Percentiles rank a stretch among this genome's conserved stretches.
phyloP scores from a whole-genome alignment of 1,140 invertebrate species.

The Aphaenogaster ashmeadi region DNA sequence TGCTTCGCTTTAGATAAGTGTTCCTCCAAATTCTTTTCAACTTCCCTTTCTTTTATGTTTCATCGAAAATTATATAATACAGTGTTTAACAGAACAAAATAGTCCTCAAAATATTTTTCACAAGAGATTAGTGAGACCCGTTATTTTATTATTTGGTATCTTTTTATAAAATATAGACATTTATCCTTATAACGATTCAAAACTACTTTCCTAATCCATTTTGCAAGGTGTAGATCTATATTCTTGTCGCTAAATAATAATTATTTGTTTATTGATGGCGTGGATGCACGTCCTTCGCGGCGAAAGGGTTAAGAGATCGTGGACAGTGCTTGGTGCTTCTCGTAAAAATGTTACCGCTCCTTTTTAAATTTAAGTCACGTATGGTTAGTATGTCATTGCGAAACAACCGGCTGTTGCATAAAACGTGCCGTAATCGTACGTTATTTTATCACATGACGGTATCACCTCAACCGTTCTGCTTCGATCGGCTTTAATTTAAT shows the following conservation, averaged over 20 bases:
- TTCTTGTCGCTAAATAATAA: background rate
- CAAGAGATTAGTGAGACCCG: background rate
- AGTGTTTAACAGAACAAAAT: background rate
- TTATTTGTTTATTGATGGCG: background rate
- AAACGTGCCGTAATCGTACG: conserved; percentile 28
- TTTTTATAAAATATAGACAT: background rate
- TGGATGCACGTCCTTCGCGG: background rate
- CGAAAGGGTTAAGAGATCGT: conserved; percentile 30
- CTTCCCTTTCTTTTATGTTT: background rate
- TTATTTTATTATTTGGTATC: conserved; percentile 1
- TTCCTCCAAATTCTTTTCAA: background rate
- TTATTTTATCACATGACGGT: conserved; percentile 48
- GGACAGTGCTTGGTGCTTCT: background rate
- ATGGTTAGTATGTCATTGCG: conserved; percentile 50
- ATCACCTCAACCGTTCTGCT: conserved; percentile 35
- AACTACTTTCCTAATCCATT: background rate
- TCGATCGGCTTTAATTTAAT: conserved; percentile 36
- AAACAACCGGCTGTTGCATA: conserved; percentile 60
- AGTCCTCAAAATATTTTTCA: background rate
- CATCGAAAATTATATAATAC: background rate
- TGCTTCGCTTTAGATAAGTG: background rate
- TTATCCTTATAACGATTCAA: background rate
- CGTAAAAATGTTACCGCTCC: conserved; percentile 54
- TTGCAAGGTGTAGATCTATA: background rate
- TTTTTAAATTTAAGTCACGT: conserved; percentile 60